Evolutionary conservation across 2,113 vertebrate species (phyloP).

Genomic region (Andinoacara biseriatus): DNA sequence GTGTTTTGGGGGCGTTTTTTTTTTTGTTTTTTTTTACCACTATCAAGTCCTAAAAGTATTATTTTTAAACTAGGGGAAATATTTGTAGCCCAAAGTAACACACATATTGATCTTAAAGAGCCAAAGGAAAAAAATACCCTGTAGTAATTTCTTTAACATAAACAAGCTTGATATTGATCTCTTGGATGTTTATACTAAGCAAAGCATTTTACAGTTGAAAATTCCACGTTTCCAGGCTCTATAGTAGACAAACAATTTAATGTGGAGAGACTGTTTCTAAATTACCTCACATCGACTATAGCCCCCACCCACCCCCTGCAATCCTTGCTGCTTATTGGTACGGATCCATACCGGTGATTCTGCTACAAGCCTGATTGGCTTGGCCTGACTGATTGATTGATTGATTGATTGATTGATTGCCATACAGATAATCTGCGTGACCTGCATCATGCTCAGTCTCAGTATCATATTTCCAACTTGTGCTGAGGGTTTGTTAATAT

Average conservation of each 20-base stretch:
- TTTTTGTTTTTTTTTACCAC: background rate
- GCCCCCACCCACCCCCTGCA: background rate
- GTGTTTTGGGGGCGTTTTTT: background rate
- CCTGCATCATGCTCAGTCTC: background rate
- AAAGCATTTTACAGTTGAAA: background rate
- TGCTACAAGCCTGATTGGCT: background rate
- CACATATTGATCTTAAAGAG: background rate
- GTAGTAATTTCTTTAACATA: conserved; percentile 9
- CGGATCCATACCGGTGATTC: conserved; percentile 1
- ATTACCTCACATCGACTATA: background rate
- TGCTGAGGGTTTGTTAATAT: background rate
- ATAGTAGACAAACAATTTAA: background rate
- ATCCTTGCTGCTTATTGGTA: background rate
- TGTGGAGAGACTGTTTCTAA: background rate
- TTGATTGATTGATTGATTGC: conserved; percentile 9
- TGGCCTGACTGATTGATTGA: background rate
- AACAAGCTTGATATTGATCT: conserved; percentile 13
- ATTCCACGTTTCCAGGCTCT: background rate
- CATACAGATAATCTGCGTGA: background rate
- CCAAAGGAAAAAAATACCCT: background rate
- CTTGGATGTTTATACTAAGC: background rate
- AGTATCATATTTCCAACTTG: background rate
- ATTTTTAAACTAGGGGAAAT: conserved; percentile 16
- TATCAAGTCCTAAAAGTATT: conserved; percentile 8
- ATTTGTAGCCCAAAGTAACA: background rate